Evolutionary conservation across 2,113 vertebrate species (phyloP), one percentile per base, ranked within the genome.

Genomic region (Paradoxurus hermaphroditus): DNA sequence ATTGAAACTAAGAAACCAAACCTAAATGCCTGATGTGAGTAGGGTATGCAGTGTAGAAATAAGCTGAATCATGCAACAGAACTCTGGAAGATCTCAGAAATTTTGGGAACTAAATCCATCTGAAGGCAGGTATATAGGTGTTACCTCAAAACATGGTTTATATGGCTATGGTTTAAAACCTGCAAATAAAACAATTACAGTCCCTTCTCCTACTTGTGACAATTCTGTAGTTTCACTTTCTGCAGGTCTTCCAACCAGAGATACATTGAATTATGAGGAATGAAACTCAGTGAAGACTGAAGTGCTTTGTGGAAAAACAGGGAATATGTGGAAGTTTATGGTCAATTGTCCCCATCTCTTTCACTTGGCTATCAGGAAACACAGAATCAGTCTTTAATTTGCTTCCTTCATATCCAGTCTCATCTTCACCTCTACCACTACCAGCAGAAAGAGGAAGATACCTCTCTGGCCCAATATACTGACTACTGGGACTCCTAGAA

Each of bases 161-260:
- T 11, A 36, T 12, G 36, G 3, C 27, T 79, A 11, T 12, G 31
- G 14, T 23, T 78, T 68, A 21, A 29, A 44, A 7, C 5, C 29
- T 53, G 18, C 27, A 67, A 49, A 14, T 27, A 41, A 63, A 93
- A 41, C 15, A 46, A 25, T 21, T 56, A 51, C 16, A 18, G 0
- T 0, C 2, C 15, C 39, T 86, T 36, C 7, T 11, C 15, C 49
- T 29, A 11, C 4, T 10, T 59, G 36, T 4, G 29, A 1, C 4
- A 68, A 29, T 49, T 78, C 14, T 51, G 34, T 0, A 25, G 31
- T n/a, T 59, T 77, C 16, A 41, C 14, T 41, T 9, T 21, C 19
- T 39, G 7, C 25, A 51, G 68, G 5, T 41, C 34, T 77, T 65
- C 18, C 27, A 49, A 51, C 12, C 7, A 92, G 34, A 39, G 3